Conservation (phyloP, 2,797 vertebrate genomes). For the Trachurus trachurus region DNA sequence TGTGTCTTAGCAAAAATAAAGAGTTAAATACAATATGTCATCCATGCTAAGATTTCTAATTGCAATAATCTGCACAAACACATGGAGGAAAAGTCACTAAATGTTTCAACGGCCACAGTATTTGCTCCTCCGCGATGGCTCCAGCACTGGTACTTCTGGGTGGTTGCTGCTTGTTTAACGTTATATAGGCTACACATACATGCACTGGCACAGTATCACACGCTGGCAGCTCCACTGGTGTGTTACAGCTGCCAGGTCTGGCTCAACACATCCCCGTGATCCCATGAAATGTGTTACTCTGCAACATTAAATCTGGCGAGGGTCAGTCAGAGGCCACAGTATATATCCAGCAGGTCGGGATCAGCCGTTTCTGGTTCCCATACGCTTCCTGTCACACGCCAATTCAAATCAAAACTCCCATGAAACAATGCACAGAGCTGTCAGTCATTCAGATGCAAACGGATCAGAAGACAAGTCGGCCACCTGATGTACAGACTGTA, state of each 20-base stretch:
- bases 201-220: background rate
- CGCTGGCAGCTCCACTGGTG: conserved; percentile 35
- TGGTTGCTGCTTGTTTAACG: conserved; percentile 27
- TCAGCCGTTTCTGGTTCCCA: conserved; percentile 1
- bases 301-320: conserved; percentile 10
- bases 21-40: background rate
- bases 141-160: background rate
- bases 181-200: conserved; percentile 6
- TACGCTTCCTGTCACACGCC: background rate
- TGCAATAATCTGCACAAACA: background rate
- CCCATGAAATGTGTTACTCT: conserved; percentile 18
- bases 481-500: conserved; percentile 48
- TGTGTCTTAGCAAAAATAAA: background rate
- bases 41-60: background rate
- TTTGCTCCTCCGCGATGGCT: background rate
- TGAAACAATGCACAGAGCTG: conserved; percentile 11
- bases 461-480: conserved; percentile 38
- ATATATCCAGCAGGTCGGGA: background rate
- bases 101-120: background rate
- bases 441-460: conserved; percentile 24
- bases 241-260: conserved; percentile 38
- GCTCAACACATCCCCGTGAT: conserved; percentile 37
- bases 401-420: conserved; percentile 14
- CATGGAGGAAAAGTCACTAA: background rate
- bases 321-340: conserved; percentile 9